These are phyloP conservation scores for Nansenia antarctica DNA, from an alignment of 2,113 vertebrate genomes.

Conservation along the genomic window DNA sequence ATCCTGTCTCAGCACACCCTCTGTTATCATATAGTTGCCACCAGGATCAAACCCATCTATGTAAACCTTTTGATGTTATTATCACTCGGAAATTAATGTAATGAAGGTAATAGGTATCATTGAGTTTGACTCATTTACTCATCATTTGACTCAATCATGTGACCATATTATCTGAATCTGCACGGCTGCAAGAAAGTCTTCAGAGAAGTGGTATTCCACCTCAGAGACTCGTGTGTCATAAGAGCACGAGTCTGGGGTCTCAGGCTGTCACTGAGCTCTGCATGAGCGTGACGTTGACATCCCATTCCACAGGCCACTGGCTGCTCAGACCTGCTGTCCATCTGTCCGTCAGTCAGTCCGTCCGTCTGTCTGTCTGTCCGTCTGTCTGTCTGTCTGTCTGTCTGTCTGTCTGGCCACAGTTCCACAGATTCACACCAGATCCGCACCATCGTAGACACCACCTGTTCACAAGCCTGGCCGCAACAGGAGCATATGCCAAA, in stretches of 20 bases:
- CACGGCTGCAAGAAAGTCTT: slow-evolving; percentile 19
- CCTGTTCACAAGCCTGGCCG: slow-evolving; percentile 62
- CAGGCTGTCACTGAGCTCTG: slow-evolving; percentile 45
- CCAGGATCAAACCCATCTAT: not conserved
- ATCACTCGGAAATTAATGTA: not conserved
- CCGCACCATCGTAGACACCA: slow-evolving; percentile 39
- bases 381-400: not conserved
- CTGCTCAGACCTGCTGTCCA: no score
- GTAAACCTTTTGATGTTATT: not conserved
- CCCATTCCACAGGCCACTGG: no score
- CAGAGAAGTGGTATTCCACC: slow-evolving; percentile 11
- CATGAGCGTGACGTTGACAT: no score
- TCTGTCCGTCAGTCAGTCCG: slow-evolving; percentile 47
- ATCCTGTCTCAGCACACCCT: no score
- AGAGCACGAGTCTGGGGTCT: slow-evolving; percentile 23
- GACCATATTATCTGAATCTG: slow-evolving; percentile 23
- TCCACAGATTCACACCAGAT: slow-evolving; percentile 54
- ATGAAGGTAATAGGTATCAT: not conserved
- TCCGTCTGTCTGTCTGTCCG: no score
- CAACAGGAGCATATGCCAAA: slow-evolving; percentile 70
- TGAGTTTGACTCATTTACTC: no score
- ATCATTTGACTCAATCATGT: no score
- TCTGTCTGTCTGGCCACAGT: no score
- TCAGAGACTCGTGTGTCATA: slow-evolving; percentile 35
- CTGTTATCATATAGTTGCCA: not conserved